phyloP scores from a whole-genome alignment of 2,888 invertebrate genomes.

The Drosophila nr. medialis region DNA sequence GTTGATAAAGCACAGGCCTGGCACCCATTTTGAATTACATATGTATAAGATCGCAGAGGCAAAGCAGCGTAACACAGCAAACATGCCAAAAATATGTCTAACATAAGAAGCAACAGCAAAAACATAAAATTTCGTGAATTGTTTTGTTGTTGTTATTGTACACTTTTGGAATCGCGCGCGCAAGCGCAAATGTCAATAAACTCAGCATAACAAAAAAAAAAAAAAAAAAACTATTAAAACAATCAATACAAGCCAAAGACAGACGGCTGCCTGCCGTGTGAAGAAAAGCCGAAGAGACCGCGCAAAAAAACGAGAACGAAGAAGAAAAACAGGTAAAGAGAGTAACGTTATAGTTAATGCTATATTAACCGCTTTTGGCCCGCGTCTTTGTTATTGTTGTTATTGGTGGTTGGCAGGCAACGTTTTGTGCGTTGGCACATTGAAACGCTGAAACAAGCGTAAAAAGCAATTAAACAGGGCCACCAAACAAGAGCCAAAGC shows the following conservation, averaged over 20 bases:
- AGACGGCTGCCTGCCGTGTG: constrained; percentile 22
- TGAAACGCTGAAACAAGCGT: constrained; percentile 43
- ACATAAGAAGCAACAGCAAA: constrained; percentile 12
- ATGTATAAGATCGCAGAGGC: constrained; percentile 34
- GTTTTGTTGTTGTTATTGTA: background rate
- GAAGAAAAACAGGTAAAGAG: constrained; percentile 50
- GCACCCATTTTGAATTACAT: constrained; percentile 43
- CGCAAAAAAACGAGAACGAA: constrained; percentile 28
- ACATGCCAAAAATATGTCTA: constrained; percentile 64
- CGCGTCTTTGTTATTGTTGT: constrained; percentile 26
- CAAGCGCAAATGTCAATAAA: constrained; percentile 76
- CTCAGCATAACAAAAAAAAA: constrained; percentile 49
- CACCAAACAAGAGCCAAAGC: constrained; percentile 4
- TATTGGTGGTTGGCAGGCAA: constrained; percentile 21
- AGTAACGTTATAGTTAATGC: constrained; percentile 62
- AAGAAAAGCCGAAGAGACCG: constrained; percentile 38
- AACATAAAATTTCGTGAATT: background rate
- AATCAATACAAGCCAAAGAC: constrained; percentile 58
- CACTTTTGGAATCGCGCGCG: constrained; percentile 25
- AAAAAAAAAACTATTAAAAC: constrained; percentile 51
- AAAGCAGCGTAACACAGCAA: constrained; percentile 12
- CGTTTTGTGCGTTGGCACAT: constrained; percentile 25
- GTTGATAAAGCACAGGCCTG: constrained; percentile 20
- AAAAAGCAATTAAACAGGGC: constrained; percentile 22
- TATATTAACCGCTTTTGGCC: constrained; percentile 51